A percentile compares a stretch with the other conserved stretches of the same genome.
These are phyloP conservation scores for Heliconius ismenius DNA, from an alignment of 2,888 invertebrate genomes.

Conservation along the genomic window DNA sequence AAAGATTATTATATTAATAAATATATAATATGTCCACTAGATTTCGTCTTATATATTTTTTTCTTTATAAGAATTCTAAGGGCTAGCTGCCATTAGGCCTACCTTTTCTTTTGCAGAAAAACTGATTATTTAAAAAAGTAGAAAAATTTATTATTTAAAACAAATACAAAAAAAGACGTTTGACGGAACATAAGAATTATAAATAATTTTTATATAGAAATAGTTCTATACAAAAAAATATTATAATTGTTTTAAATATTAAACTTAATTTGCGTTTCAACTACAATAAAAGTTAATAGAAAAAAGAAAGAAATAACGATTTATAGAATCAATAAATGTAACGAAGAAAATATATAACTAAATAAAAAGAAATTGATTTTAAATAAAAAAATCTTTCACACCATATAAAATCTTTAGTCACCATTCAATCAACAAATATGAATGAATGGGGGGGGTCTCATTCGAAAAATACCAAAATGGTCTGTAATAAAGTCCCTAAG, in stretches of 20 bases:
- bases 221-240: not conserved
- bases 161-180: not conserved
- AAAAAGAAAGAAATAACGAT: not conserved
- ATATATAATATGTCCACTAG: not conserved
- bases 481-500: not conserved
- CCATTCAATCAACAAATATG: not conserved
- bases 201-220: constrained; percentile 15
- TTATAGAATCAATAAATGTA: not conserved
- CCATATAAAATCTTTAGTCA: not conserved
- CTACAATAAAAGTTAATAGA: not conserved
- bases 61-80: not conserved
- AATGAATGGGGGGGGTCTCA: too few species aligned
- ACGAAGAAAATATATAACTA: not conserved
- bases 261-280: not conserved
- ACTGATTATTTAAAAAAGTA: not conserved
- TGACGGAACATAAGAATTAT: not conserved
- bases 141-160: not conserved
- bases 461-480: too few species aligned
- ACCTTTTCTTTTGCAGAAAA: not conserved
- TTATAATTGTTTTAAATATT: too few species aligned
- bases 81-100: not conserved
- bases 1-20: not conserved
- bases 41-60: not conserved
- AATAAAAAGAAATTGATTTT: not conserved
- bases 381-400: constrained; percentile 2